These are phyloP conservation scores for Apis dorsata DNA, from an alignment of 1,140 invertebrate species.

Conservation along the genomic window DNA sequence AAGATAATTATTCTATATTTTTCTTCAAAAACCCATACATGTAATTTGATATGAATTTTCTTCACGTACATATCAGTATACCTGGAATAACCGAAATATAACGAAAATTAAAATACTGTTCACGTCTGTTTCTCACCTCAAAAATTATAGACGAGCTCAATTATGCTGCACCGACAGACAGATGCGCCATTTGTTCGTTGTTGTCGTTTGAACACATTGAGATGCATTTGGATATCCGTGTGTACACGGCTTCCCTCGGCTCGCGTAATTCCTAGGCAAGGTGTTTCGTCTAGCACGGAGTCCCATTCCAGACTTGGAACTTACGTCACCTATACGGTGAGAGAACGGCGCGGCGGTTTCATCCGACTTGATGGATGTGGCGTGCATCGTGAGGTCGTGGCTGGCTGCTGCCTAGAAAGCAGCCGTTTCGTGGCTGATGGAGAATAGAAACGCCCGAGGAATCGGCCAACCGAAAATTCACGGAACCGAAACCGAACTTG, in stretches of 20 bases:
- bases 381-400: slow-evolving; percentile 56
- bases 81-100: too few relatives aligned
- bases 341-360: slow-evolving; percentile 62
- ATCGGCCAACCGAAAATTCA: slow-evolving; percentile 41
- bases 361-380: slow-evolving; percentile 66
- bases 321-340: slow-evolving; percentile 55
- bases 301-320: slow-evolving; percentile 27
- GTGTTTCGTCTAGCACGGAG: slow-evolving; percentile 42
- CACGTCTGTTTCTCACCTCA: too few relatives aligned
- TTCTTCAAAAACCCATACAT: too few relatives aligned
- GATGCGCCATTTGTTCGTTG: slow-evolving; percentile 33
- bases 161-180: neutral
- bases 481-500: slow-evolving; percentile 13
- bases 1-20: too few relatives aligned
- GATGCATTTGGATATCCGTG: slow-evolving; percentile 39
- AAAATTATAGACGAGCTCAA: neutral
- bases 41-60: too few relatives aligned
- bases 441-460: slow-evolving; percentile 43
- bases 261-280: slow-evolving; percentile 55
- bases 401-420: slow-evolving; percentile 51
- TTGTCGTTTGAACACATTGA: neutral
- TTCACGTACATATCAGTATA: too few relatives aligned
- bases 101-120: too few relatives aligned
- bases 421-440: slow-evolving; percentile 45
- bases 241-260: slow-evolving; percentile 48